Percentiles rank a stretch among this genome's conserved stretches.
phyloP scores from a whole-genome alignment of 92 coral and sea anemone genomes.

The Porites divaricata region DNA sequence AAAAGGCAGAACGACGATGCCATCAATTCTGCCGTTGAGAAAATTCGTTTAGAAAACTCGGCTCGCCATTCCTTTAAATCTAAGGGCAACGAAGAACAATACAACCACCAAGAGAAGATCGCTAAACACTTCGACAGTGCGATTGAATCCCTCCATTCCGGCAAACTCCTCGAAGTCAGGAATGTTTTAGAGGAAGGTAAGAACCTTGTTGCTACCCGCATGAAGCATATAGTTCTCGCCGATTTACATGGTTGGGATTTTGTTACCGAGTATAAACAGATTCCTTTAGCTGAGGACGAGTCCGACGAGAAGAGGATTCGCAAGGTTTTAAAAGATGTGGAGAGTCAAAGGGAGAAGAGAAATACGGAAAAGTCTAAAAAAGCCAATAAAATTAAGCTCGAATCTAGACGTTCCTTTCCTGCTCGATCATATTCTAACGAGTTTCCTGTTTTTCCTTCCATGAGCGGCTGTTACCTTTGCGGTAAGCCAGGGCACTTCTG shows the following conservation, averaged over 20 bases:
- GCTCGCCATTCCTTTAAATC: constrained; percentile 37
- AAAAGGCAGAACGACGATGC: no score
- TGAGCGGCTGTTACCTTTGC: constrained; percentile 8
- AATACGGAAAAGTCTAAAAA: constrained; percentile 31
- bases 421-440: background rate
- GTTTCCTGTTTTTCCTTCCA: background rate
- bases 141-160: no score
- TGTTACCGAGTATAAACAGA: no score
- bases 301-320: constrained; percentile 48
- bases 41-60: constrained; percentile 13
- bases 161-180: no score
- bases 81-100: constrained; percentile 46
- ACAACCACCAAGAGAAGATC: constrained; percentile 10
- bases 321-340: no score
- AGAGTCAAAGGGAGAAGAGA: no score
- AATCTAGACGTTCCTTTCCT: background rate
- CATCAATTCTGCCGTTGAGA: constrained; percentile 31
- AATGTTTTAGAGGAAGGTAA: no score
- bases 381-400: constrained; percentile 15
- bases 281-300: constrained; percentile 49
- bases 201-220: constrained; percentile 7
- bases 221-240: no score
- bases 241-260: no score
- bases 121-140: no score
- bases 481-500: no score